Base-by-base conservation (phyloP, 2,888 invertebrate genomes). In the Baccha elongata region DNA sequence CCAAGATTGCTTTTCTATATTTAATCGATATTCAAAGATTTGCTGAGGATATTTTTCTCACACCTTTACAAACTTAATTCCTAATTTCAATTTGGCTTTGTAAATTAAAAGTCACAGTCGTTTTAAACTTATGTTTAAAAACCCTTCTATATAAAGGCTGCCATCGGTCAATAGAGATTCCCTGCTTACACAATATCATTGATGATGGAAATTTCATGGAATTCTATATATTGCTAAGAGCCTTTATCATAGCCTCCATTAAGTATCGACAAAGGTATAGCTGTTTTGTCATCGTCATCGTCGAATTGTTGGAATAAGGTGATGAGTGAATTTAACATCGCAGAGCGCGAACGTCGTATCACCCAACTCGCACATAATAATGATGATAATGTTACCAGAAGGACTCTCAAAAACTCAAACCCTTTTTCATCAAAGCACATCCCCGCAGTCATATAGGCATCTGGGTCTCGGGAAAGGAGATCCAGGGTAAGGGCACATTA, bases 111-210 rank as follows among this genome's bases (percentile, higher is more conserved):
- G 15, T 60, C 50, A 68, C 10, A 46, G 52, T 29, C 62, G 40
- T 15, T 55, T 55, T 26, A 48, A 46, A 26, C 52, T n/a, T n/a
- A n/a, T n/a, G 11, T 26, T 42, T n/a, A 40, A 65, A 29, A 53
- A n/a, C 37, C 40, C 62, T 13, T 53, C n/a, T n/a, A n/a, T n/a
- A n/a, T 42, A 26, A 62, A 52, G 53, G 37, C 6, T 17, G 13
- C 55, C n/a, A 32, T 6, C 8, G 58, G 65, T 52, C 62, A 67
- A 46, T 60, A 35, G 5, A 8, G 42, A 52, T 21, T 58, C 37
- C 1, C 26, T 67, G 67, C 65, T 79, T 58, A 53, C 72, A 79
- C 42, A 53, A 44, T 17, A 46, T 53, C 68, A 68, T 79, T 40
- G 48, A 50, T 74, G 48, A 40, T 69, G 46, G 50, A 8, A 50